Evolutionary conservation across 1,140 invertebrate genomes (phyloP).

Genomic region (Oryzaephilus surinamensis): DNA sequence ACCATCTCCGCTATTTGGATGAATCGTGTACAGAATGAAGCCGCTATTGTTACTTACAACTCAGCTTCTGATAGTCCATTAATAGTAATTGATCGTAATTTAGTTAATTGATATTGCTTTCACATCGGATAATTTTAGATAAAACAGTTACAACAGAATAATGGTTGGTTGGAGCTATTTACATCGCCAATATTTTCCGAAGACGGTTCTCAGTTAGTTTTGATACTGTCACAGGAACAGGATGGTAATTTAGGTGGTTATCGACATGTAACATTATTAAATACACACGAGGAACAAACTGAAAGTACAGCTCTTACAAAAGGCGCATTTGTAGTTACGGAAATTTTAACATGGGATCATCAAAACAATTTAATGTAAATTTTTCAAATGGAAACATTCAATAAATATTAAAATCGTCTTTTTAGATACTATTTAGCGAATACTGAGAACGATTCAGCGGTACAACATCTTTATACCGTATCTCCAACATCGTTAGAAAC

Average conservation of each 20-base stretch:
- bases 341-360: conserved; percentile 69
- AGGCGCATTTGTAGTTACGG: conserved; percentile 64
- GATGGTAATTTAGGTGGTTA: conserved; percentile 44
- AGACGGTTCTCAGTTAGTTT: conserved; percentile 34
- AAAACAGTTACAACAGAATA: conserved; percentile 35
- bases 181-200: conserved; percentile 48
- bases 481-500: conserved; percentile 29
- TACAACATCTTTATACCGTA: conserved; percentile 52
- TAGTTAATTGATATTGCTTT: no score
- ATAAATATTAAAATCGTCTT: no score
- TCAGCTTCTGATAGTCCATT: no score
- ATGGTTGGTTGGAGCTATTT: conserved; percentile 62
- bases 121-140: conserved; percentile 22
- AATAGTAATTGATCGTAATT: no score
- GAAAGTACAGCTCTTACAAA: conserved; percentile 49
- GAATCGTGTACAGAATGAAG: conserved; percentile 71
- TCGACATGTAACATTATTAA: conserved; percentile 54
- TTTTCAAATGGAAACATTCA: no score
- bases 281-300: conserved; percentile 24
- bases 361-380: conserved; percentile 54
- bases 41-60: conserved; percentile 25
- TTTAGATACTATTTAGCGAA: conserved; percentile 56
- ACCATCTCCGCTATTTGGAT: conserved; percentile 69
- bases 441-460: conserved; percentile 45
- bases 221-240: conserved; percentile 51